phyloP scores from a whole-genome alignment of 1,140 invertebrate species.

The Gonatopus flavifemur region DNA sequence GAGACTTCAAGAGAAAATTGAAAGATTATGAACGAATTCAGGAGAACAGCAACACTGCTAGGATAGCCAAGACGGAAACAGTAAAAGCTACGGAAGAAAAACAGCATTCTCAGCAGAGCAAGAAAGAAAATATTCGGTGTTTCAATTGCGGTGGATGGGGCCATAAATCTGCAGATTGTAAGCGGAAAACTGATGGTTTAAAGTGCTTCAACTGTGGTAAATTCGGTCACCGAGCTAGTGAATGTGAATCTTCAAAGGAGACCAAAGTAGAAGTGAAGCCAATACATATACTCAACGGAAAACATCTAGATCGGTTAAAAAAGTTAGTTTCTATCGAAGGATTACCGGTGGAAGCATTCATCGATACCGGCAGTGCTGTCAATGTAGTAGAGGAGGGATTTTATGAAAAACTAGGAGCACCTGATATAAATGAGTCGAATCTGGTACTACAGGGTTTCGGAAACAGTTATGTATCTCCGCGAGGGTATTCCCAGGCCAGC shows the following conservation, averaged over 20 bases:
- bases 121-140: too few relatives aligned
- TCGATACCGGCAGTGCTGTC: neutral
- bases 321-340: neutral
- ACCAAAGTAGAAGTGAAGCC: neutral
- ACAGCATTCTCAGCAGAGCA: too few relatives aligned
- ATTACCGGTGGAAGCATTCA: neutral
- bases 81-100: too few relatives aligned
- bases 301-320: neutral
- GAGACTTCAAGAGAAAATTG: constrained; percentile 17
- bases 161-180: neutral
- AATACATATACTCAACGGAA: neutral
- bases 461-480: neutral
- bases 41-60: too few relatives aligned
- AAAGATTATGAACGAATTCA: constrained; percentile 5
- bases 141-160: neutral
- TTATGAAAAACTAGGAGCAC: neutral
- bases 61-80: too few relatives aligned
- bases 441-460: neutral
- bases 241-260: neutral
- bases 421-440: neutral
- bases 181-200: neutral
- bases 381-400: neutral
- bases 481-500: neutral
- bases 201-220: neutral
- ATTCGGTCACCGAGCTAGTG: neutral